Conservation (phyloP, 2,888 invertebrate genomes). For the Perdita meconis region DNA sequence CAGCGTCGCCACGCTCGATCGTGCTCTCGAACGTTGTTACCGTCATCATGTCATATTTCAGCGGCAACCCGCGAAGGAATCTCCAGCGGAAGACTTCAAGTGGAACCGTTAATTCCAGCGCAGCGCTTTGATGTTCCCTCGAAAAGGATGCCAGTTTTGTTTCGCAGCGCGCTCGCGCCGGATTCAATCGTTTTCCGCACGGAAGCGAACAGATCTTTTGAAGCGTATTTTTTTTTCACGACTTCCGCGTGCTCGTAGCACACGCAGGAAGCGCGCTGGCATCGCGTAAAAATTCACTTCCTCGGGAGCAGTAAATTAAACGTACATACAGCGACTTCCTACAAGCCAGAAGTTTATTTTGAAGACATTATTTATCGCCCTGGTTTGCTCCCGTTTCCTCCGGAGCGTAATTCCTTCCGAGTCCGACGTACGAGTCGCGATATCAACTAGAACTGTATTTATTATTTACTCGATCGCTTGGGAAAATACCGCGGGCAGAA, state of each 20-base stretch:
- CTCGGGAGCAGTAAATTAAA: neutral
- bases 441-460: slow-evolving; percentile 4
- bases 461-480: slow-evolving; percentile 31
- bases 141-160: slow-evolving; percentile 14
- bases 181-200: slow-evolving; percentile 28
- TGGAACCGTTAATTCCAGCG: neutral
- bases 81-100: slow-evolving; percentile 13
- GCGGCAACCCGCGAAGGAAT: neutral
- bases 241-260: neutral
- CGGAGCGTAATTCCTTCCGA: neutral
- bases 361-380: slow-evolving; percentile 7
- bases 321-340: neutral
- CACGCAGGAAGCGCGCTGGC: neutral
- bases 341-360: neutral
- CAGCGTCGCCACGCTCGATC: slow-evolving; percentile 27
- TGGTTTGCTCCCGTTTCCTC: neutral
- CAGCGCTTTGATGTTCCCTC: slow-evolving; percentile 17
- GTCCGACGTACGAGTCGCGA: neutral
- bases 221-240: neutral
- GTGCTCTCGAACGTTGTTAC: slow-evolving; percentile 24
- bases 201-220: slow-evolving; percentile 4
- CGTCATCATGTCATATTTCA: slow-evolving; percentile 21
- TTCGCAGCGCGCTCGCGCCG: neutral
- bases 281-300: neutral
- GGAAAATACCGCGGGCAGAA: slow-evolving; percentile 15